These are phyloP conservation scores for Eumerus sabulonum DNA, from an alignment of 2,888 invertebrate species.

Conservation along the genomic window DNA sequence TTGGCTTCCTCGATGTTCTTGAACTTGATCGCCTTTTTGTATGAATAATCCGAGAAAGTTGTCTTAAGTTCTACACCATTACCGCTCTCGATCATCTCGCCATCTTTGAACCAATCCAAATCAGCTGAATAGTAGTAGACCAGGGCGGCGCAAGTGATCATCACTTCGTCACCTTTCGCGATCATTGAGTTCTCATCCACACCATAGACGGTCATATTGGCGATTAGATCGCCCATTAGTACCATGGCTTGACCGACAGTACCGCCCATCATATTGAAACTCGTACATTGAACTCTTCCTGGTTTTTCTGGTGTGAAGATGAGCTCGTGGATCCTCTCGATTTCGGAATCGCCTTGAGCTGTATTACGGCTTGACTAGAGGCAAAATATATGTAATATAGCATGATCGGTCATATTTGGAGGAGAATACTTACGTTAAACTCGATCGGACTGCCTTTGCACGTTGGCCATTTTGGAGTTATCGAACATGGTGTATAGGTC, in stretches of 20 bases:
- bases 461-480: conserved; percentile 76
- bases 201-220: conserved; percentile 78
- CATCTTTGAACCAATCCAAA: conserved; percentile 80
- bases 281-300: conserved; percentile 79
- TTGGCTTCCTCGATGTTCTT: conserved; percentile 75
- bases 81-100: conserved; percentile 69
- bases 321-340: conserved; percentile 76
- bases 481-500: conserved; percentile 80
- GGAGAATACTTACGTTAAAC: conserved; percentile 73
- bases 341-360: conserved; percentile 69
- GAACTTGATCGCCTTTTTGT: conserved; percentile 75
- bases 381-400: conserved; percentile 7
- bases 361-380: conserved; percentile 67
- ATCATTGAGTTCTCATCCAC: conserved; percentile 77
- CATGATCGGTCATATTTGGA: too few relatives aligned
- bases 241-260: conserved; percentile 72
- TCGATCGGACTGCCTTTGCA: conserved; percentile 71
- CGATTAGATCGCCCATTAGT: conserved; percentile 75
- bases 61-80: conserved; percentile 70
- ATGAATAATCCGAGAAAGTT: conserved; percentile 74
- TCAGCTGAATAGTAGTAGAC: conserved; percentile 80
- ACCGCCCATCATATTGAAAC: conserved; percentile 78
- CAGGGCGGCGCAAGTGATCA: conserved; percentile 82
- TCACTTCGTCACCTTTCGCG: conserved; percentile 81
- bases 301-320: conserved; percentile 77